These are phyloP conservation scores for Mythimna lalbum DNA, from an alignment of 2,888 invertebrate species.

Conservation along the genomic window DNA sequence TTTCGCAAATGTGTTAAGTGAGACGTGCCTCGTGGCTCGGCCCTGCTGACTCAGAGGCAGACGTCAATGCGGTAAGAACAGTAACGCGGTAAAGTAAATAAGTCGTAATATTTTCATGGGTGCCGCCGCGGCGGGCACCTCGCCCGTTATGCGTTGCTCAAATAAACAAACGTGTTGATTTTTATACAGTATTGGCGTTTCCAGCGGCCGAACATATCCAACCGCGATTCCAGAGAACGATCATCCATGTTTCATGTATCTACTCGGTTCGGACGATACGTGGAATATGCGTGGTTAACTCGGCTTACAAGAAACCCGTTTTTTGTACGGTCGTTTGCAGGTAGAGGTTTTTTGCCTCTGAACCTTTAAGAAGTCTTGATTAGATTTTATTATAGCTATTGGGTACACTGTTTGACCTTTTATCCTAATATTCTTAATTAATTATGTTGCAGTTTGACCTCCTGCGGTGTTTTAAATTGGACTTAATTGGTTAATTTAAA, in stretches of 20 bases:
- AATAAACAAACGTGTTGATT: constrained; percentile 88
- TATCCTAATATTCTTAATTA: neutral
- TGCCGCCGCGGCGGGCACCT: constrained; percentile 84
- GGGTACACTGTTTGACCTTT: constrained; percentile 4
- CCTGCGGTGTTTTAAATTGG: constrained; percentile 2
- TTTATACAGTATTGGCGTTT: constrained; percentile 85
- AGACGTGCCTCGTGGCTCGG: constrained; percentile 69
- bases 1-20: constrained; percentile 63
- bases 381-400: constrained; percentile 5
- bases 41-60: constrained; percentile 76
- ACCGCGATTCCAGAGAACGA: constrained; percentile 77
- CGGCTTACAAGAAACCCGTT: constrained; percentile 37
- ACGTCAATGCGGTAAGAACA: constrained; percentile 83
- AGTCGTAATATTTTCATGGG: constrained; percentile 89
- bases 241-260: constrained; percentile 57
- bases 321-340: constrained; percentile 25
- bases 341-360: constrained; percentile 23
- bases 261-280: constrained; percentile 54
- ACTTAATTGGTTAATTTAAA: neutral
- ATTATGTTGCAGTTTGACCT: neutral
- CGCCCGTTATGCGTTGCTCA: constrained; percentile 83
- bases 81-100: constrained; percentile 86
- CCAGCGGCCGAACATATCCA: constrained; percentile 71
- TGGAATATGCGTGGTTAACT: constrained; percentile 50
- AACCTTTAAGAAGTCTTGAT: constrained; percentile 12